These are phyloP conservation scores for fruit fly (Drosophila melanogaster) DNA, from an alignment of 1,140 invertebrate species.

Conservation along the genomic window DNA sequence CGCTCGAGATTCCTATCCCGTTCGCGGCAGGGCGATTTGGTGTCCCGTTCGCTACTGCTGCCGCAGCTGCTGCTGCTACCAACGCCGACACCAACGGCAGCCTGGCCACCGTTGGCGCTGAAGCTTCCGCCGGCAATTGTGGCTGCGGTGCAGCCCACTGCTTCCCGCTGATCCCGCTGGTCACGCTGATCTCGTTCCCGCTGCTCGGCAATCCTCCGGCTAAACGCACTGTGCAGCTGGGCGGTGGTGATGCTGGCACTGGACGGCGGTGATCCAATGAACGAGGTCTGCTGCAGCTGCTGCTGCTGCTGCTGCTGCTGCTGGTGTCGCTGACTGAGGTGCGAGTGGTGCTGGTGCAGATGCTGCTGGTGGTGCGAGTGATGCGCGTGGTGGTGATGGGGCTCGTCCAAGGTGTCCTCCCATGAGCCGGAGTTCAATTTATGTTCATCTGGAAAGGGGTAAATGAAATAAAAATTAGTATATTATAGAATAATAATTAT, in stretches of 20 bases:
- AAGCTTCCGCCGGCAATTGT: constrained; percentile 84
- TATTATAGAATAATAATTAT: not conserved
- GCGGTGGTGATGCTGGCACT: constrained; percentile 71
- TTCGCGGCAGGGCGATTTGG: constrained; percentile 54
- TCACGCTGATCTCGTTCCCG: constrained; percentile 56
- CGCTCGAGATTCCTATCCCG: constrained; percentile 15
- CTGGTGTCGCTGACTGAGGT: constrained; percentile 22
- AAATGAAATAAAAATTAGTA: not conserved
- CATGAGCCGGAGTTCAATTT: constrained; percentile 80
- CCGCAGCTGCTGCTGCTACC: constrained; percentile 51
- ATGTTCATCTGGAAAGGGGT: constrained; percentile 61
- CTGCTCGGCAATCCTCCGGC: constrained; percentile 66
- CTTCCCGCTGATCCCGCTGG: constrained; percentile 45
- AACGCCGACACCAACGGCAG: constrained; percentile 79
- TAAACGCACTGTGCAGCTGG: constrained; percentile 72
- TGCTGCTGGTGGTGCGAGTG: constrained; percentile 29
- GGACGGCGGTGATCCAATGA: constrained; percentile 29
- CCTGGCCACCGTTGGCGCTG: constrained; percentile 81
- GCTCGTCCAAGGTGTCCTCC: constrained; percentile 75
- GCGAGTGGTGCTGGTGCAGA: constrained; percentile 19
- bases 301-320: constrained; percentile 35
- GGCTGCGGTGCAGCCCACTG: constrained; percentile 29
- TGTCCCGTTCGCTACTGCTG: constrained; percentile 66
- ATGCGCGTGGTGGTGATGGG: constrained; percentile 36
- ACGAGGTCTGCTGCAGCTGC: constrained; percentile 34